Evolutionary conservation across 2,797 vertebrate species (phyloP).

Genomic region (Nannoperca obscura): DNA sequence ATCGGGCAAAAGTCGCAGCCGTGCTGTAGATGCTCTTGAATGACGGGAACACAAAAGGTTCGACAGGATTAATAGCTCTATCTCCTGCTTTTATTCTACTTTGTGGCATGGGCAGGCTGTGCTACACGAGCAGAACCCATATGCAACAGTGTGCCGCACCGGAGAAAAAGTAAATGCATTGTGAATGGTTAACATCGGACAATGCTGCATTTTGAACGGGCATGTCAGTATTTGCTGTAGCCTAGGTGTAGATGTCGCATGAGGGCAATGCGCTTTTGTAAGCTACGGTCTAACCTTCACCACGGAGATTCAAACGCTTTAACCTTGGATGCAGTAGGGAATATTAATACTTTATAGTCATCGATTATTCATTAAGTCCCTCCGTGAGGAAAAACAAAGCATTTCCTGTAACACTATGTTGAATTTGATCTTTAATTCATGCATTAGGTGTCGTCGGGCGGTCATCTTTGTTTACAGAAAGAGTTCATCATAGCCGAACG

Average conservation of each 20-base stretch:
- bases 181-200: constrained; percentile 76
- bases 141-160: constrained; percentile 87
- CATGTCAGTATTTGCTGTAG: constrained; percentile 77
- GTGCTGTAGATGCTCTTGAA: constrained; percentile 75
- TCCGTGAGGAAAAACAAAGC: constrained; percentile 63
- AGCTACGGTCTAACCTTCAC: constrained; percentile 82
- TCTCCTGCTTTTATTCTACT: constrained; percentile 71
- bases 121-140: constrained; percentile 66
- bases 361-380: constrained; percentile 78
- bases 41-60: constrained; percentile 78
- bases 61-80: constrained; percentile 59
- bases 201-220: constrained; percentile 80
- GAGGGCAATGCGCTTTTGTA: constrained; percentile 85
- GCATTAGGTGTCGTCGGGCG: constrained; percentile 79
- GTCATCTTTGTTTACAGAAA: constrained; percentile 85
- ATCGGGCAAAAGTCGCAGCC: constrained; percentile 80
- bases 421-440: constrained; percentile 82
- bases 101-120: constrained; percentile 65
- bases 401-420: constrained; percentile 68
- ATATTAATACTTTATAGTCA: constrained; percentile 83
- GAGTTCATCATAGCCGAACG: constrained; percentile 76
- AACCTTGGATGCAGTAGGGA: constrained; percentile 82
- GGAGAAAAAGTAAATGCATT: constrained; percentile 79
- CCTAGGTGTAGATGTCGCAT: constrained; percentile 85
- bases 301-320: constrained; percentile 78